A percentile compares a stretch with the other conserved stretches of the same genome.
These are phyloP conservation scores for Climacteris rufus DNA, from an alignment of 2,113 vertebrate genomes.

Conservation along the genomic window DNA sequence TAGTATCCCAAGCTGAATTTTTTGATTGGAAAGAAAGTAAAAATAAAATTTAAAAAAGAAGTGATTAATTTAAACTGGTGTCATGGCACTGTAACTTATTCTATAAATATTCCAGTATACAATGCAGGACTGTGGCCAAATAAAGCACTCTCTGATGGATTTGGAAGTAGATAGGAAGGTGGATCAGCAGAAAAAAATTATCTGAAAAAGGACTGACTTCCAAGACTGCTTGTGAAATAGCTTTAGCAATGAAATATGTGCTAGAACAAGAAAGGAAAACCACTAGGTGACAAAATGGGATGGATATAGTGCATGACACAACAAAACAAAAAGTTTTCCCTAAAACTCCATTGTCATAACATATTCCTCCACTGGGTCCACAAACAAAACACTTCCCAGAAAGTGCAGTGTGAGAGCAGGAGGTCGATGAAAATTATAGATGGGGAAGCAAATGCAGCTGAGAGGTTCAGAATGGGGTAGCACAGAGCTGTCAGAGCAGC, in stretches of 20 bases:
- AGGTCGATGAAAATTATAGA: neutral
- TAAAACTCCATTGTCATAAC: slow-evolving; percentile 51
- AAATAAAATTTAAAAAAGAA: neutral
- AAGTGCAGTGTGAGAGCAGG: slow-evolving; percentile 29
- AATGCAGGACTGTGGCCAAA: neutral
- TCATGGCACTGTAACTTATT: neutral
- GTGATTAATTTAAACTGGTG: neutral
- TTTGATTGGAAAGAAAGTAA: neutral
- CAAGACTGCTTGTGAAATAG: slow-evolving; percentile 18
- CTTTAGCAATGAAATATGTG: slow-evolving; percentile 22
- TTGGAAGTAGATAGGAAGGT: neutral
- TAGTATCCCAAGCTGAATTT: neutral
- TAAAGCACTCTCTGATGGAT: neutral
- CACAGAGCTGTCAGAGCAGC: neutral
- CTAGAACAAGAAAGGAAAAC: slow-evolving; percentile 37
- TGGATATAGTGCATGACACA: slow-evolving; percentile 34
- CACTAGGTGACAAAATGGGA: slow-evolving; percentile 35
- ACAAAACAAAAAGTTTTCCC: slow-evolving; percentile 44
- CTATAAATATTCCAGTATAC: neutral
- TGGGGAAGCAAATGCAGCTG: slow-evolving; percentile 2
- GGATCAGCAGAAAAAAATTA: slow-evolving; percentile 31
- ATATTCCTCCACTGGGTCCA: neutral
- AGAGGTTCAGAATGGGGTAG: neutral
- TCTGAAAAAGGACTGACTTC: slow-evolving; percentile 36
- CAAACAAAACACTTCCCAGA: slow-evolving; percentile 50